Evolutionary conservation across 2,888 invertebrate species (phyloP).

Genomic region (Rhyacophila evoluta): DNA sequence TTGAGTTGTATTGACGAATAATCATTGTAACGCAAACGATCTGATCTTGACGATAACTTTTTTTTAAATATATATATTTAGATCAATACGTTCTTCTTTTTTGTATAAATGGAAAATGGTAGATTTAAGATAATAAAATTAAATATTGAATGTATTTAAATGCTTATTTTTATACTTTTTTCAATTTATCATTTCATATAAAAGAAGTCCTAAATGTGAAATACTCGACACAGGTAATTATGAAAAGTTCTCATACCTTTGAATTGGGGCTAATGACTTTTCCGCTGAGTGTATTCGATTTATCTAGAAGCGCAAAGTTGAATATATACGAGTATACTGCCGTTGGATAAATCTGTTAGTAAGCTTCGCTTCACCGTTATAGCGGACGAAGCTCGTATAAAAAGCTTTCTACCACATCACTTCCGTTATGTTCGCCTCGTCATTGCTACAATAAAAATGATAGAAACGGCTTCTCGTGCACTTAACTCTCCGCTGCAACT

Average conservation of each 20-base stretch:
- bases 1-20: too few relatives aligned
- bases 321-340: neutral
- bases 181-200: too few relatives aligned
- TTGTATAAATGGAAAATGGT: too few relatives aligned
- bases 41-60: too few relatives aligned
- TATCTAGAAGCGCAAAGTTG: neutral
- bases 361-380: neutral
- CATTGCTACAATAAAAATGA: neutral
- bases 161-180: too few relatives aligned
- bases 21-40: too few relatives aligned
- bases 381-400: neutral
- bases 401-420: neutral
- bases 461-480: neutral
- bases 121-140: too few relatives aligned
- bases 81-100: too few relatives aligned
- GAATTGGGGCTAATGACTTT: neutral
- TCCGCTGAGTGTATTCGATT: neutral
- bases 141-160: too few relatives aligned
- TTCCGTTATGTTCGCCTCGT: neutral
- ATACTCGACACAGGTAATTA: too few relatives aligned
- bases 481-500: neutral
- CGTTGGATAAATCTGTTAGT: neutral
- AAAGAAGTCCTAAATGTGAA: too few relatives aligned
- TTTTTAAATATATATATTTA: too few relatives aligned
- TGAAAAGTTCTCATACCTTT: neutral